Conservation (phyloP, 2,797 vertebrate genomes). For the Parauchenoglanis punctatus region DNA sequence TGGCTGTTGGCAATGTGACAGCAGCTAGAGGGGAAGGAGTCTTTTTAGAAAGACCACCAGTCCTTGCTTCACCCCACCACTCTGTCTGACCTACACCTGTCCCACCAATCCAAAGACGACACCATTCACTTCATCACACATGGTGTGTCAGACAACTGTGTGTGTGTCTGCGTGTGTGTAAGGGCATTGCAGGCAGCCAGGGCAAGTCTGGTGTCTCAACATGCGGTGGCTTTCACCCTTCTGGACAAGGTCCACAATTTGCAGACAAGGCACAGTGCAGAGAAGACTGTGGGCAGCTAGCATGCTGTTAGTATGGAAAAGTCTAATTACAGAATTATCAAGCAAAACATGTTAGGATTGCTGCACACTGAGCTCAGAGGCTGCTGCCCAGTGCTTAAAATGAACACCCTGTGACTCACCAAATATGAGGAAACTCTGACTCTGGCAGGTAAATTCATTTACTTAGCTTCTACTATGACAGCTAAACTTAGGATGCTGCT, state of each 20-base stretch:
- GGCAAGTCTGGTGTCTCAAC: conserved; percentile 38
- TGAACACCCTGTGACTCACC: neutral
- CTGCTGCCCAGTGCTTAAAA: conserved; percentile 22
- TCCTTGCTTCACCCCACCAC: conserved; percentile 18
- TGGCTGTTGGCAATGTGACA: conserved; percentile 34
- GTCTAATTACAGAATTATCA: conserved; percentile 37
- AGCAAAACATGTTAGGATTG: conserved; percentile 24
- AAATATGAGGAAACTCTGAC: neutral
- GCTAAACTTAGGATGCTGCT: neutral
- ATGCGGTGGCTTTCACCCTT: conserved; percentile 53
- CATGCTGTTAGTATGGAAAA: conserved; percentile 22
- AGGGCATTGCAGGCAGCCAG: conserved; percentile 22
- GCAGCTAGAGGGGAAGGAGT: conserved; percentile 29
- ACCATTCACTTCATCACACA: conserved; percentile 32
- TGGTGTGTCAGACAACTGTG: conserved; percentile 35
- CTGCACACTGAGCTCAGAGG: neutral
- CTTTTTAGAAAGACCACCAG: conserved; percentile 55
- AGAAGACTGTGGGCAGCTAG: neutral
- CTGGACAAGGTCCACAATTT: conserved; percentile 54
- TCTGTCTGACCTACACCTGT: conserved; percentile 51
- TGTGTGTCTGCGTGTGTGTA: conserved; percentile 21
- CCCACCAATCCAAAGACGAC: conserved; percentile 38
- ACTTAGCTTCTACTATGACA: neutral
- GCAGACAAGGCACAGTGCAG: conserved; percentile 33
- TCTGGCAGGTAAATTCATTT: neutral